phyloP scores from a whole-genome alignment of 2,797 vertebrate genomes.

The Spheniscus humboldti region DNA sequence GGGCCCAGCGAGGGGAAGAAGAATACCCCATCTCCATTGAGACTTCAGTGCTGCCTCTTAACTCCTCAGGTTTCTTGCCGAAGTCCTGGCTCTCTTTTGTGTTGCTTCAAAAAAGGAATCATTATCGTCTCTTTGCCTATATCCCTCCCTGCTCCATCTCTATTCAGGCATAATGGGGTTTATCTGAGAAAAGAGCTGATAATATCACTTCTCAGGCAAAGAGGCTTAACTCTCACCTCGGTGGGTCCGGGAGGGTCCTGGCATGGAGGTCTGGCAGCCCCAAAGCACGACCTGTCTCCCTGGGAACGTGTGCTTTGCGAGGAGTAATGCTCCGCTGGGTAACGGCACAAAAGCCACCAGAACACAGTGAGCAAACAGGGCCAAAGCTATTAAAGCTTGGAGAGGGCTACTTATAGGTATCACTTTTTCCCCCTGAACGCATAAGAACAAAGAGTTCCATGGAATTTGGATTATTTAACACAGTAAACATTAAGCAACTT shows the following conservation, averaged over 20 bases:
- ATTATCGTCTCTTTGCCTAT: background rate
- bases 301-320: background rate
- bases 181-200: conserved; percentile 34
- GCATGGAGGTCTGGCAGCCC: background rate
- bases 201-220: conserved; percentile 35
- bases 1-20: background rate
- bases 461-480: background rate
- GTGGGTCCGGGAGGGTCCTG: background rate
- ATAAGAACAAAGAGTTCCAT: background rate
- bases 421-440: background rate
- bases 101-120: background rate
- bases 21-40: background rate
- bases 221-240: background rate
- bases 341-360: background rate
- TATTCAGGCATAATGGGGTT: background rate
- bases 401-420: background rate
- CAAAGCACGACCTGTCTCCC: background rate
- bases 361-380: background rate
- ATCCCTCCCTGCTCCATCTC: background rate
- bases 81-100: conserved; percentile 22
- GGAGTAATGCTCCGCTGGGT: background rate
- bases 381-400: background rate
- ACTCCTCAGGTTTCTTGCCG: conserved; percentile 10
- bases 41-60: background rate
- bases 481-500: background rate